Percentiles rank a stretch among this genome's conserved stretches.
Evolutionary conservation across 1,140 invertebrate species (phyloP).

Genomic region (Drosophila kikkawai): DNA sequence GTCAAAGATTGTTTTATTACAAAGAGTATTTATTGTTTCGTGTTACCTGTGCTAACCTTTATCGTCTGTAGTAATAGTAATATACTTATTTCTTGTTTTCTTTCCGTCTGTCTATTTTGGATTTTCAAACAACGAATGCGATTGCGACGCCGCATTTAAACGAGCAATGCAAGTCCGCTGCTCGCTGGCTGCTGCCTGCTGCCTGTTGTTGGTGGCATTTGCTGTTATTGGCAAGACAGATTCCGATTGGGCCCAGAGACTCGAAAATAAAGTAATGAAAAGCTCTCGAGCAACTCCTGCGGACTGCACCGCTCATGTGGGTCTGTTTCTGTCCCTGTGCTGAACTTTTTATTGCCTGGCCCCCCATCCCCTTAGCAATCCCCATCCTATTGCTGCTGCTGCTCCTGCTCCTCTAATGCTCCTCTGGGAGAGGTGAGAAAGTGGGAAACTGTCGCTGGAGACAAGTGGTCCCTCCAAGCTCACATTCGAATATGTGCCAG

Average conservation of each 20-base stretch:
- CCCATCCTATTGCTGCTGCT: background rate
- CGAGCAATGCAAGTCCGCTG: constrained; percentile 36
- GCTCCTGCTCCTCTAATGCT: constrained; percentile 4
- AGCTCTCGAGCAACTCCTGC: constrained; percentile 29
- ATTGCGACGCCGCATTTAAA: constrained; percentile 54
- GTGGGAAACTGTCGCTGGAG: constrained; percentile 47
- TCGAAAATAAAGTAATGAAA: constrained; percentile 63
- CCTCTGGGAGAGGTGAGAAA: constrained; percentile 37
- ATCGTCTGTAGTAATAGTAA: constrained; percentile 40
- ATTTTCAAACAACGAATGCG: constrained; percentile 52
- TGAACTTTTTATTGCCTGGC: constrained; percentile 46
- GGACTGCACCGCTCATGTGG: constrained; percentile 12
- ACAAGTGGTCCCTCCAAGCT: constrained; percentile 47
- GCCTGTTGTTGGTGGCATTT: constrained; percentile 26
- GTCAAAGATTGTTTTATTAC: background rate
- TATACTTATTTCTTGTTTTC: constrained; percentile 56
- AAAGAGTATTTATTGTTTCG: constrained; percentile 18
- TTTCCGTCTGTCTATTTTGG: constrained; percentile 50
- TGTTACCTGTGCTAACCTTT: constrained; percentile 7
- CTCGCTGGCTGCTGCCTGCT: constrained; percentile 4
- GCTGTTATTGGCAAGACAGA: constrained; percentile 53
- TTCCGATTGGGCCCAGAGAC: constrained; percentile 49
- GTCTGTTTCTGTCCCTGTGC: constrained; percentile 11
- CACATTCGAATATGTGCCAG: constrained; percentile 39
- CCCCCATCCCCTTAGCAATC: background rate